Evolutionary conservation across 2,888 invertebrate genomes (phyloP).

Genomic region (Macrophya annulata): DNA sequence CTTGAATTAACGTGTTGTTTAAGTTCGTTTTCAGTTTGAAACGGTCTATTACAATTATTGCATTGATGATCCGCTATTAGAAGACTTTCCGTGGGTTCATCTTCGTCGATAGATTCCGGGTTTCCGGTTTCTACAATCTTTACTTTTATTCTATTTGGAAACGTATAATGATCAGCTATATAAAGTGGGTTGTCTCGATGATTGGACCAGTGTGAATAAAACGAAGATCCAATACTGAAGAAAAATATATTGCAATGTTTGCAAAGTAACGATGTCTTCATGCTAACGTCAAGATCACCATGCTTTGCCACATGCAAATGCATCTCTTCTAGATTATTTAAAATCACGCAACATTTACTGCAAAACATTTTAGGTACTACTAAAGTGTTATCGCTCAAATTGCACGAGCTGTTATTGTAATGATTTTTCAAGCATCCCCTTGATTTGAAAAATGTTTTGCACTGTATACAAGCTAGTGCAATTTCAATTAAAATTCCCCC

Average conservation of each 20-base stretch:
- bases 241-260: conserved; percentile 40
- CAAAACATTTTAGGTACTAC: conserved; percentile 14
- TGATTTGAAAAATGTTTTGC: conserved; percentile 45
- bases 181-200: conserved; percentile 12
- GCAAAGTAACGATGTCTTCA: conserved; percentile 13
- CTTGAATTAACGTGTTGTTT: conserved; percentile 20
- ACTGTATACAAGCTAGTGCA: conserved; percentile 33
- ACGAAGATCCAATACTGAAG: conserved; percentile 29
- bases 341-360: conserved; percentile 37
- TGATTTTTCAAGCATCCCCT: conserved; percentile 44
- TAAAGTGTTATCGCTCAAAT: background rate
- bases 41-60: conserved; percentile 29
- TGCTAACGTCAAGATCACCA: background rate
- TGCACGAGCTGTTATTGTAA: background rate
- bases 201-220: conserved; percentile 39
- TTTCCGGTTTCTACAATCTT: conserved; percentile 22
- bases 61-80: conserved; percentile 36
- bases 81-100: conserved; percentile 44
- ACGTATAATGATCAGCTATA: background rate
- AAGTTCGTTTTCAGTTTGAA: conserved; percentile 7
- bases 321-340: conserved; percentile 30
- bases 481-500: conserved; percentile 44
- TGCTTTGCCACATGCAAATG: conserved; percentile 27
- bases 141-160: conserved; percentile 18
- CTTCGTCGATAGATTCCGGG: background rate